A percentile compares a stretch with the other conserved stretches of the same genome.
Evolutionary conservation across 2,888 invertebrate genomes (phyloP).

Genomic region (Oligia fasciuncula): DNA sequence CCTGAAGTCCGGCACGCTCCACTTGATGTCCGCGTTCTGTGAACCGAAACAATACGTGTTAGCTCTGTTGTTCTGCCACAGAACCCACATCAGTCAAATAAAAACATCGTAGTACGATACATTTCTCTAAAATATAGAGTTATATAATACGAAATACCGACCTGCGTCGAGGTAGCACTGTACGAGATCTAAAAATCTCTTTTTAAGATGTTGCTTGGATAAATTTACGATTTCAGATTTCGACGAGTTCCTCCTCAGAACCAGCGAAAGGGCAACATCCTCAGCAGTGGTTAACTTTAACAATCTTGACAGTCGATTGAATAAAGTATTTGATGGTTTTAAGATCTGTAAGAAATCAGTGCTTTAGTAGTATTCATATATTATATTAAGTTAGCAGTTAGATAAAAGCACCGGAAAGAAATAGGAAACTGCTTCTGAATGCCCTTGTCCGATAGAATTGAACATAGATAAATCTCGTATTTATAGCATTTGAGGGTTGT

Average conservation of each 20-base stretch:
- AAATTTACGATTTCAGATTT: constrained; percentile 93
- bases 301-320: constrained; percentile 95
- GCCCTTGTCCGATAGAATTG: constrained; percentile 31
- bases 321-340: constrained; percentile 94
- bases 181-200: constrained; percentile 95
- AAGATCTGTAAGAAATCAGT: constrained; percentile 91
- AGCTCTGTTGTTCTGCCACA: constrained; percentile 12
- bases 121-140: constrained; percentile 7
- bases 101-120: background rate
- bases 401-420: constrained; percentile 49
- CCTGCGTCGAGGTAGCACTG: constrained; percentile 96
- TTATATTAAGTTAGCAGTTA: constrained; percentile 29
- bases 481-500: constrained; percentile 34
- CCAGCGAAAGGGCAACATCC: constrained; percentile 97
- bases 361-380: constrained; percentile 51
- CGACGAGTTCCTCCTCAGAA: constrained; percentile 94
- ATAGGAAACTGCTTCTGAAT: constrained; percentile 44
- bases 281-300: constrained; percentile 96
- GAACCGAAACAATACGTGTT: constrained; percentile 49
- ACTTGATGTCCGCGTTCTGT: constrained; percentile 92
- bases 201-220: constrained; percentile 94
- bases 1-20: constrained; percentile 96
- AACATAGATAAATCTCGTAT: constrained; percentile 30
- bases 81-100: constrained; percentile 8
- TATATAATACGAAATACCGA: constrained; percentile 71